Conservation (phyloP, 2,113 vertebrate genomes). For the Platichthys stellatus region DNA sequence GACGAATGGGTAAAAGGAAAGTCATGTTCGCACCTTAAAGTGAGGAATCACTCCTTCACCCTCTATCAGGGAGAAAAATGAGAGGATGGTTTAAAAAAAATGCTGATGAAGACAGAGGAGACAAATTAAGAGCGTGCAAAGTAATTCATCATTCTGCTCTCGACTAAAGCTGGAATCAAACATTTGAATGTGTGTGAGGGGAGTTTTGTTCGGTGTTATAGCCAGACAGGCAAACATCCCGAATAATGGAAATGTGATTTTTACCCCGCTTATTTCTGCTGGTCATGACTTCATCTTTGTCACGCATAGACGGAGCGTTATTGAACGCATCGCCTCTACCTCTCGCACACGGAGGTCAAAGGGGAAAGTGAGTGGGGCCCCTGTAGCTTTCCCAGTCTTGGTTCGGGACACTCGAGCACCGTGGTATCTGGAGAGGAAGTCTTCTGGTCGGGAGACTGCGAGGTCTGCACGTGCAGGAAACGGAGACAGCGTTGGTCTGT, state of each 20-base stretch:
- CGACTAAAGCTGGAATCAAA: conserved; percentile 59
- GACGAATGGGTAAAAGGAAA: neutral
- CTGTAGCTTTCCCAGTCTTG: too few relatives aligned
- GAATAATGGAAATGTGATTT: conserved; percentile 9
- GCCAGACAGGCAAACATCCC: conserved; percentile 17
- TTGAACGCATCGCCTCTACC: neutral
- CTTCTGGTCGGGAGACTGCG: neutral
- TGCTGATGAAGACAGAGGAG: conserved; percentile 68
- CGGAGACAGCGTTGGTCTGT: neutral
- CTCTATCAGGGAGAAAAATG: conserved; percentile 71
- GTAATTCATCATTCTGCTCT: conserved; percentile 66
- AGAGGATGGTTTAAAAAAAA: conserved; percentile 53
- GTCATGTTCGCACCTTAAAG: conserved; percentile 43
- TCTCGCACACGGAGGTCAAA: conserved; percentile 8
- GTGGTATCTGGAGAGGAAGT: neutral
- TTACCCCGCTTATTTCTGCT: neutral
- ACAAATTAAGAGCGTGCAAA: conserved; percentile 62
- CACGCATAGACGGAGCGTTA: neutral
- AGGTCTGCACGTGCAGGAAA: neutral
- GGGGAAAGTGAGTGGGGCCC: neutral
- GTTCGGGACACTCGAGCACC: neutral
- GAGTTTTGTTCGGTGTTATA: conserved; percentile 2
- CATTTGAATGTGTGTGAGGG: conserved; percentile 43
- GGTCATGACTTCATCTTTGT: conserved; percentile 9
- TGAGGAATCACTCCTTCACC: conserved; percentile 65